Evolutionary conservation across 2,113 vertebrate genomes (phyloP).

Genomic region (Micronisus gabar): DNA sequence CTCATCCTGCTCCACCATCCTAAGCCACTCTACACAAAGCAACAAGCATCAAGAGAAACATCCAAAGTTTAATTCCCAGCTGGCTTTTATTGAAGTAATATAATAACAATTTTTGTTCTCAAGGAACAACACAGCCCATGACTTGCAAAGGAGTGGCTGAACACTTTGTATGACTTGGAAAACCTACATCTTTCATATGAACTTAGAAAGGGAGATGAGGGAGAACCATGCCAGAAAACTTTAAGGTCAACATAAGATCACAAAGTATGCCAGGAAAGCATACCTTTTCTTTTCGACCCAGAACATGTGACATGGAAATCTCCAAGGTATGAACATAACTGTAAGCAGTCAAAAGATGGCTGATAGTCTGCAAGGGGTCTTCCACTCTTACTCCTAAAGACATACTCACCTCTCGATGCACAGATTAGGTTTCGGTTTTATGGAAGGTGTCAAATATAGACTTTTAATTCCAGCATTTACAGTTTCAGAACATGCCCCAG

Average conservation of each 20-base stretch:
- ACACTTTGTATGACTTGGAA: background rate
- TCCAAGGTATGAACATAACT: background rate
- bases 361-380: background rate
- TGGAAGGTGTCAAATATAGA: background rate
- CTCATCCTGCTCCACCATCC: background rate
- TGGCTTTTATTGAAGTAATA: background rate
- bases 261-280: background rate
- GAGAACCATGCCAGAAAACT: background rate
- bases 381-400: background rate
- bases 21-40: background rate
- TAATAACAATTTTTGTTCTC: background rate
- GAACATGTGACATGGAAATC: background rate
- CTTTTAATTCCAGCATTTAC: background rate
- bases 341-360: background rate
- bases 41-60: background rate
- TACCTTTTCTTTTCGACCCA: background rate
- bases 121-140: background rate
- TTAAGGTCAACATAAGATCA: background rate
- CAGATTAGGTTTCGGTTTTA: background rate
- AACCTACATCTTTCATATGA: background rate
- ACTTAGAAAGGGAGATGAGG: background rate
- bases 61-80: background rate
- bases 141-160: background rate
- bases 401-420: slow-evolving; percentile 43
- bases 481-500: background rate